Evolutionary conservation across 2,113 vertebrate species (phyloP).

Genomic region (Neoarius graeffei): DNA sequence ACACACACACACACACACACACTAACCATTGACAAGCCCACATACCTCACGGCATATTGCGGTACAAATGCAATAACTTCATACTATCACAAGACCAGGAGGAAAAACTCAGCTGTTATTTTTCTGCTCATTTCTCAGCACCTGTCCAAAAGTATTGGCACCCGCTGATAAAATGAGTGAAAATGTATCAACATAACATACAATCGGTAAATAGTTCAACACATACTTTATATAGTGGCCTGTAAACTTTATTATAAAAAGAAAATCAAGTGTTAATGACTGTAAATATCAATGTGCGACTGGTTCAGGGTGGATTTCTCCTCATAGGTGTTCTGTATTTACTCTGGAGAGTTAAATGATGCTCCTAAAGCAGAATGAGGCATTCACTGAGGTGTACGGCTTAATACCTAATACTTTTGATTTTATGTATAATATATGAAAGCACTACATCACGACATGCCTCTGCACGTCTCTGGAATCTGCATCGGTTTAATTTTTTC

Average conservation of each 20-base stretch:
- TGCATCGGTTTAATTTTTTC: too few relatives aligned
- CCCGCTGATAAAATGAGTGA: not conserved
- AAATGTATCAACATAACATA: not conserved
- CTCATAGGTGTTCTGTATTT: too few relatives aligned
- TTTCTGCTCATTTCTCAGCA: not conserved
- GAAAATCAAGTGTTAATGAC: too few relatives aligned
- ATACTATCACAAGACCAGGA: slow-evolving; percentile 42
- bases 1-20: slow-evolving; percentile 24
- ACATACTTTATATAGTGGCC: not conserved
- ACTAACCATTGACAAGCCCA: not conserved
- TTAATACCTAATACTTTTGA: too few relatives aligned
- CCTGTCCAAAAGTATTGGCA: not conserved
- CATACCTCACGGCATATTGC: slow-evolving; percentile 37
- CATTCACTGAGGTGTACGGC: too few relatives aligned
- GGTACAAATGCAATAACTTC: slow-evolving; percentile 30
- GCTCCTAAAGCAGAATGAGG: too few relatives aligned
- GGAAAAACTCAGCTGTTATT: not conserved
- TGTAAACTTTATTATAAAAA: not conserved
- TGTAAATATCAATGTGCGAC: too few relatives aligned
- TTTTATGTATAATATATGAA: too few relatives aligned
- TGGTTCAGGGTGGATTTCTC: too few relatives aligned
- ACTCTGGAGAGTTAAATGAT: too few relatives aligned
- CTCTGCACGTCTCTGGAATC: too few relatives aligned
- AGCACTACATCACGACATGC: too few relatives aligned
- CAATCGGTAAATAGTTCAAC: not conserved